Evolutionary conservation across 2,113 vertebrate species (phyloP).

Genomic region (Ophthalmolycus amberensis): DNA sequence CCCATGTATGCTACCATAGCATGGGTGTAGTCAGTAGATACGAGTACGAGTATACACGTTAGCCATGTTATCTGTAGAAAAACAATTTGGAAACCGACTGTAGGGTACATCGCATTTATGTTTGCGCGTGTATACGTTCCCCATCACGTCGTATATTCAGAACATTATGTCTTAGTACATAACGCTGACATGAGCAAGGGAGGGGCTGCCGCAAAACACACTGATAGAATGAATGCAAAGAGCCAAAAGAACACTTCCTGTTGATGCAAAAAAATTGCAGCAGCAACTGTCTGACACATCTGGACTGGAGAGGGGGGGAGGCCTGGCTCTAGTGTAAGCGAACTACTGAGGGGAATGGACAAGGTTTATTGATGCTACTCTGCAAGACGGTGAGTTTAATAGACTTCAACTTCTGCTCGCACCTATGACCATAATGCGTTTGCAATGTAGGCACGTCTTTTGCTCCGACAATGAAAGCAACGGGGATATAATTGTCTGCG

Average conservation of each 20-base stretch:
- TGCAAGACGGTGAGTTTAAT: slow-evolving; percentile 78
- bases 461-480: slow-evolving; percentile 16
- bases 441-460: background rate
- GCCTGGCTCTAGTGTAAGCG: slow-evolving; percentile 80
- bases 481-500: slow-evolving; percentile 19
- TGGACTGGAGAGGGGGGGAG: slow-evolving; percentile 83
- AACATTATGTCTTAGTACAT: slow-evolving; percentile 65
- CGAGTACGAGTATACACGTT: background rate
- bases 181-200: slow-evolving; percentile 65
- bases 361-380: slow-evolving; percentile 69
- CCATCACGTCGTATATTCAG: slow-evolving; percentile 16
- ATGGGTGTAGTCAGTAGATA: slow-evolving; percentile 28
- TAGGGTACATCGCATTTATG: background rate
- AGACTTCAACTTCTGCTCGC: background rate
- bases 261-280: slow-evolving; percentile 83
- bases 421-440: background rate
- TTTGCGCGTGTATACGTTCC: slow-evolving; percentile 11
- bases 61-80: slow-evolving; percentile 12
- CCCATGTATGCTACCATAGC: background rate
- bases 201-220: slow-evolving; percentile 78
- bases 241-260: slow-evolving; percentile 83
- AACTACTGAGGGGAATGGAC: slow-evolving; percentile 83
- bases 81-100: slow-evolving; percentile 9
- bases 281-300: slow-evolving; percentile 84
- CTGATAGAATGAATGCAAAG: slow-evolving; percentile 76